Conservation (phyloP, 2,797 vertebrate genomes). For the Enteromius afrohamiltoni region DNA sequence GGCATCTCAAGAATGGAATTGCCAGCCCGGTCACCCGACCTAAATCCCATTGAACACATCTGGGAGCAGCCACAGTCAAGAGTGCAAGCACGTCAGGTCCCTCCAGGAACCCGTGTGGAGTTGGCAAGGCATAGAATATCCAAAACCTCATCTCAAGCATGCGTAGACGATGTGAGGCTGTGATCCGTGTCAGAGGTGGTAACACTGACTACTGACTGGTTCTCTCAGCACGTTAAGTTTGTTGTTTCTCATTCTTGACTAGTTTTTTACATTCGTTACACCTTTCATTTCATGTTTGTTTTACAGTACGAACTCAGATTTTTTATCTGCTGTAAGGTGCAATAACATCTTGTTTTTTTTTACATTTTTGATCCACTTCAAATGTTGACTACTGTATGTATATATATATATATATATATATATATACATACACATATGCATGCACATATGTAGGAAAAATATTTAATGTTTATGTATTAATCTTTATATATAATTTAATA, state of each 20-base stretch:
- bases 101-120: neutral
- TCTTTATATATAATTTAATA: neutral
- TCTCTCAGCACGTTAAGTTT: neutral
- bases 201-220: neutral
- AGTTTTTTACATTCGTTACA: neutral
- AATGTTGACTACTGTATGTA: too few species aligned
- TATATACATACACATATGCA: too few species aligned
- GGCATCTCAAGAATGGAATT: constrained; percentile 20
- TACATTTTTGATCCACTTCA: too few species aligned
- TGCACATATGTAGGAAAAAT: too few species aligned
- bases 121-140: neutral
- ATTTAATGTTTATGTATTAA: too few species aligned
- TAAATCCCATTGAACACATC: neutral
- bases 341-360: too few species aligned
- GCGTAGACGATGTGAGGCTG: neutral
- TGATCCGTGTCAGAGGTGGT: neutral
- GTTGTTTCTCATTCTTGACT: neutral
- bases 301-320: neutral
- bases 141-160: neutral
- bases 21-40: neutral
- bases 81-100: neutral
- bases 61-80: neutral
- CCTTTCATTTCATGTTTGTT: neutral
- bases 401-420: too few species aligned
- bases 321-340: too few species aligned